Evolutionary conservation across 1,140 invertebrate genomes (phyloP).

Genomic region (Phortica variegata): DNA sequence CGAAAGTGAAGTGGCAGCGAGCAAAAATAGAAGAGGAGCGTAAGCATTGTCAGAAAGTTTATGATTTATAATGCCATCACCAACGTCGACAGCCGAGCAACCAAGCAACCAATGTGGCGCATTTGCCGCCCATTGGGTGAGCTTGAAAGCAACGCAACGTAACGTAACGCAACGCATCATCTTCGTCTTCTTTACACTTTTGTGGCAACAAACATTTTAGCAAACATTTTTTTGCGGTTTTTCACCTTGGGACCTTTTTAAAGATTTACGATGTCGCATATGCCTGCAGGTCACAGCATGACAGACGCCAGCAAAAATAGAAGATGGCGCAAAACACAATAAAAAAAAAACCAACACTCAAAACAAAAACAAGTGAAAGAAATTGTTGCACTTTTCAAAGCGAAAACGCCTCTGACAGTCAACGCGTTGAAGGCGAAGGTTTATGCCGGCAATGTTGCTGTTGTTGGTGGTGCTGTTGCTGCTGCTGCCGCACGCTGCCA

Average conservation of each 20-base stretch:
- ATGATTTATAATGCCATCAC: slow-evolving; percentile 51
- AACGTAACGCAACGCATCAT: slow-evolving; percentile 51
- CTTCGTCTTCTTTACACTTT: slow-evolving; percentile 53
- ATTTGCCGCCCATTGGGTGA: slow-evolving; percentile 14
- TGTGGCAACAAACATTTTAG: slow-evolving; percentile 18
- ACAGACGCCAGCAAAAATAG: slow-evolving; percentile 2
- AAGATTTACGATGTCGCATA: slow-evolving; percentile 56
- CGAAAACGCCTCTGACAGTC: slow-evolving; percentile 47
- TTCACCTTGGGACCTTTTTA: slow-evolving; percentile 51
- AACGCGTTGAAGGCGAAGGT: slow-evolving; percentile 4
- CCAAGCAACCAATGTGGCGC: slow-evolving; percentile 9
- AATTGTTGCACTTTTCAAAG: slow-evolving; percentile 51
- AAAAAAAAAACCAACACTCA: slow-evolving; percentile 34
- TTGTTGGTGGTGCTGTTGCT: background rate
- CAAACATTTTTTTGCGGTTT: slow-evolving; percentile 5
- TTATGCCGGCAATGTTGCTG: slow-evolving; percentile 6
- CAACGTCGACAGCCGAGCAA: slow-evolving; percentile 9
- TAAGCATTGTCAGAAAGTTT: slow-evolving; percentile 43
- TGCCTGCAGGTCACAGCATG: slow-evolving; percentile 53
- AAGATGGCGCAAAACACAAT: slow-evolving; percentile 16
- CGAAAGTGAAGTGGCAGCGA: too few species aligned
- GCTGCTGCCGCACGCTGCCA: slow-evolving; percentile 25
- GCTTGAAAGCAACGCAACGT: slow-evolving; percentile 26
- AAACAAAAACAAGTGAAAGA: slow-evolving; percentile 4
- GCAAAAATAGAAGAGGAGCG: too few species aligned